Percentiles rank a stretch among this genome's conserved stretches.
Conservation (phyloP, 2,113 vertebrate genomes). For the Atrichornis clamosus region DNA sequence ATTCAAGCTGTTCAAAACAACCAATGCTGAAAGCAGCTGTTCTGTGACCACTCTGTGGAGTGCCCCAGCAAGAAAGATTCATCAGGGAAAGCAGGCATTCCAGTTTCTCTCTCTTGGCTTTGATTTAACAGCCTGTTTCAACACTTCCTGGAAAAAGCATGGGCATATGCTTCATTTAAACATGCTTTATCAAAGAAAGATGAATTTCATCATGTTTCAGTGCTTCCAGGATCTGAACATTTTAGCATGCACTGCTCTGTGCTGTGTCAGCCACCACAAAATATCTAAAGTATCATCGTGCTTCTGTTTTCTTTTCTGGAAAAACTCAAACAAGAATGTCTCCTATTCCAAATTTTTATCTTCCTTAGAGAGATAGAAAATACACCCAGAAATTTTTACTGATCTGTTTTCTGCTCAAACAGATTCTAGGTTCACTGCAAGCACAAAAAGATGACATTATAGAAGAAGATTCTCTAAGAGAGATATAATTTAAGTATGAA, state of each 20-base stretch:
- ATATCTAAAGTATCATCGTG: neutral
- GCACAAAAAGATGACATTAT: neutral
- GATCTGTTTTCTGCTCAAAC: neutral
- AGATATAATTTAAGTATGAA: neutral
- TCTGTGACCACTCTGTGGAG: neutral
- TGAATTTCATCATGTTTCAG: neutral
- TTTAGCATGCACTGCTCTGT: neutral
- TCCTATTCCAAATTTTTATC: neutral
- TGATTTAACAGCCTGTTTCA: neutral
- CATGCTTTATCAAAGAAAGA: neutral
- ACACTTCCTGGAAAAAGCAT: neutral
- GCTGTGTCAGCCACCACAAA: neutral
- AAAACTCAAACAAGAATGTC: neutral
- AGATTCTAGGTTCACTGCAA: neutral
- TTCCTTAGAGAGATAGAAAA: neutral
- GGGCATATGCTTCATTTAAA: neutral
- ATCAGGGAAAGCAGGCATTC: neutral
- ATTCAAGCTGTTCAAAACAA: neutral
- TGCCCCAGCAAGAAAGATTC: neutral
- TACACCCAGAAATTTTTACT: neutral
- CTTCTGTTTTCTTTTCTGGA: neutral
- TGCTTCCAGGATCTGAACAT: neutral
- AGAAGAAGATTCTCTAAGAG: neutral
- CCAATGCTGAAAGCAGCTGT: neutral
- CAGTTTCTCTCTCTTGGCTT: neutral